Conservation (phyloP, 2,888 invertebrate species). For the Diachrysia chrysitis region DNA sequence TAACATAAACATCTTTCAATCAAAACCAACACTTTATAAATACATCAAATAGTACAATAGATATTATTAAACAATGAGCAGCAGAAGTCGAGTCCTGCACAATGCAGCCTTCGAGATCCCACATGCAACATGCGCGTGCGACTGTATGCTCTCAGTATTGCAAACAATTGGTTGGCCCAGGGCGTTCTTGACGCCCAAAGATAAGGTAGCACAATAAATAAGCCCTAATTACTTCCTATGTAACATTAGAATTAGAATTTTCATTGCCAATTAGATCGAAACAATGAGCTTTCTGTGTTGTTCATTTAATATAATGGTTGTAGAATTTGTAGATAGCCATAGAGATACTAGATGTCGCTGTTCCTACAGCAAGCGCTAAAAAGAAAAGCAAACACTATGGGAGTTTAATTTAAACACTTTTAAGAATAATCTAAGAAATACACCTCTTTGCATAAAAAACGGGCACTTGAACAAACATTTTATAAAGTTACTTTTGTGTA, state of each 20-base stretch:
- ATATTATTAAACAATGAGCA: conserved; percentile 55
- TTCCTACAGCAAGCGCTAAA: conserved; percentile 5
- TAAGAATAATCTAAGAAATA: too few relatives aligned
- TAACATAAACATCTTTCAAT: conserved; percentile 23
- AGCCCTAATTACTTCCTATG: conserved; percentile 84
- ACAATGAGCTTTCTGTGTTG: conserved; percentile 64
- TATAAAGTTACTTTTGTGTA: too few relatives aligned
- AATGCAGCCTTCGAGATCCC: conserved; percentile 48
- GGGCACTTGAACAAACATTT: too few relatives aligned
- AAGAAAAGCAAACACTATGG: not conserved
- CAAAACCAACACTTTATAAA: conserved; percentile 34
- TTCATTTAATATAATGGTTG: conserved; percentile 45
- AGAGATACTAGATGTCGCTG: conserved; percentile 14
- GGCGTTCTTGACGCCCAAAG: conserved; percentile 75
- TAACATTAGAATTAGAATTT: conserved; percentile 70
- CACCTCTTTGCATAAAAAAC: too few relatives aligned
- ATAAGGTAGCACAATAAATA: conserved; percentile 84
- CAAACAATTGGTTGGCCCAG: conserved; percentile 69
- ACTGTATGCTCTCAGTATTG: conserved; percentile 45
- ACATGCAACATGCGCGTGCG: conserved; percentile 48
- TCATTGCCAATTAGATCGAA: conserved; percentile 70
- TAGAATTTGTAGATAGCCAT: conserved; percentile 28
- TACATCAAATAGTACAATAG: conserved; percentile 46
- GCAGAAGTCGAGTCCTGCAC: conserved; percentile 33
- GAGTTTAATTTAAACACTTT: not conserved